phyloP scores from a whole-genome alignment of 2,113 vertebrate genomes.

The Scytalopus superciliaris region DNA sequence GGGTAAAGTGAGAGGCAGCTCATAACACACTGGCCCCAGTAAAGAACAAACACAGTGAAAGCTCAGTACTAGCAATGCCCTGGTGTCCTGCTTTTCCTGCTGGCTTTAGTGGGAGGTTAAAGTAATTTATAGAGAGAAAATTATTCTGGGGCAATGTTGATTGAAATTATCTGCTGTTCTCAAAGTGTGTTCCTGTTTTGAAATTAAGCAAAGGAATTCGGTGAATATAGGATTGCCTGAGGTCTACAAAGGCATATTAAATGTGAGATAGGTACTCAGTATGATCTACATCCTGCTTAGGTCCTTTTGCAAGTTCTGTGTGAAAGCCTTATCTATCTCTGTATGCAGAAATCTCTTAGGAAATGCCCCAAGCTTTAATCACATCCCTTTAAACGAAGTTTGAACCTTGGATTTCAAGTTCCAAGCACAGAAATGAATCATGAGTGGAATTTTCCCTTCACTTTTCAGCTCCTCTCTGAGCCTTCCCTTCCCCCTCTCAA shows the following conservation, averaged over 20 bases:
- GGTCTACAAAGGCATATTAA: neutral
- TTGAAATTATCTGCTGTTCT: neutral
- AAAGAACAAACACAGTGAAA: neutral
- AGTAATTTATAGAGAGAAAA: neutral
- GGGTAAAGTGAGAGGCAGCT: neutral
- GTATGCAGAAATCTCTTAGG: neutral
- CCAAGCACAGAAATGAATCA: slow-evolving; percentile 5
- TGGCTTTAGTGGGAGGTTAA: neutral
- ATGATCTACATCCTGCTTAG: neutral
- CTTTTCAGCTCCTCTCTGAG: neutral
- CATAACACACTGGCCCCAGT: neutral
- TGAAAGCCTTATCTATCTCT: neutral
- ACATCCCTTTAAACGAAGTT: neutral
- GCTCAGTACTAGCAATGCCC: neutral
- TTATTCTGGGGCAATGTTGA: neutral
- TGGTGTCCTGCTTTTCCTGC: neutral
- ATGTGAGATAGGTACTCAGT: neutral
- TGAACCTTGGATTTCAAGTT: neutral
- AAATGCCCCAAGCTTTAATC: neutral
- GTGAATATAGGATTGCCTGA: neutral
- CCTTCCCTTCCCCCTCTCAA: neutral
- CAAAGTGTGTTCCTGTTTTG: neutral
- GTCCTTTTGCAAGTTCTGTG: neutral
- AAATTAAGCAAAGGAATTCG: neutral
- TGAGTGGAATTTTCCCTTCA: slow-evolving; percentile 18